Evolutionary conservation across 2,113 vertebrate genomes (phyloP).

Genomic region (Butorides virescens): DNA sequence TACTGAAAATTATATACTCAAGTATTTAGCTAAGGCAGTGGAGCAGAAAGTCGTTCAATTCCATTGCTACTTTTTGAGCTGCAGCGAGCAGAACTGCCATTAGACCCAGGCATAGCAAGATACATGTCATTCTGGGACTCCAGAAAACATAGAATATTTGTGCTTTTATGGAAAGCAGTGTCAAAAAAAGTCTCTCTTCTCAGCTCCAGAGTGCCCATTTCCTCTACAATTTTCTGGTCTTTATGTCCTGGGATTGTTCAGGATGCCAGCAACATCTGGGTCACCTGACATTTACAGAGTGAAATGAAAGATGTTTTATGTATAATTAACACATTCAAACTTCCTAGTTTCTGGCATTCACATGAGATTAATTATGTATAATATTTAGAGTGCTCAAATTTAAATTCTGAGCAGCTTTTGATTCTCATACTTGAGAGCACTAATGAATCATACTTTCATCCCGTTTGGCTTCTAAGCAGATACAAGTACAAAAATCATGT

Average conservation of each 20-base stretch:
- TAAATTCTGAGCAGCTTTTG: conserved; percentile 1
- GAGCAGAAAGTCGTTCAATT: background rate
- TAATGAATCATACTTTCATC: conserved; percentile 11
- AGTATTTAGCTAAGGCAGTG: background rate
- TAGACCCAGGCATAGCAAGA: background rate
- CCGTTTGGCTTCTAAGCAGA: background rate
- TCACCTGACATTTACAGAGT: background rate
- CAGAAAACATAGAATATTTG: background rate
- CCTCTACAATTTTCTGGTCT: background rate
- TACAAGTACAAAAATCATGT: background rate
- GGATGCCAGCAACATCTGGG: background rate
- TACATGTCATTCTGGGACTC: rapidly evolving
- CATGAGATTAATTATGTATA: background rate
- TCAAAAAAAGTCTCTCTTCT: background rate
- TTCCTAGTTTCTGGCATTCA: background rate
- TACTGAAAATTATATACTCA: background rate
- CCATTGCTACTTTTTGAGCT: background rate
- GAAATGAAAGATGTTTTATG: background rate
- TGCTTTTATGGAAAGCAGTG: background rate
- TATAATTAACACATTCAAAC: conserved; percentile 1
- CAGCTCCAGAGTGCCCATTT: background rate
- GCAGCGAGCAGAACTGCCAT: background rate
- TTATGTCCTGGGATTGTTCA: background rate
- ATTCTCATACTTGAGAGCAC: background rate
- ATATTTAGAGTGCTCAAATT: background rate